Base-by-base conservation (phyloP, 2,888 invertebrate genomes). In the Hypercompe scribonia region DNA sequence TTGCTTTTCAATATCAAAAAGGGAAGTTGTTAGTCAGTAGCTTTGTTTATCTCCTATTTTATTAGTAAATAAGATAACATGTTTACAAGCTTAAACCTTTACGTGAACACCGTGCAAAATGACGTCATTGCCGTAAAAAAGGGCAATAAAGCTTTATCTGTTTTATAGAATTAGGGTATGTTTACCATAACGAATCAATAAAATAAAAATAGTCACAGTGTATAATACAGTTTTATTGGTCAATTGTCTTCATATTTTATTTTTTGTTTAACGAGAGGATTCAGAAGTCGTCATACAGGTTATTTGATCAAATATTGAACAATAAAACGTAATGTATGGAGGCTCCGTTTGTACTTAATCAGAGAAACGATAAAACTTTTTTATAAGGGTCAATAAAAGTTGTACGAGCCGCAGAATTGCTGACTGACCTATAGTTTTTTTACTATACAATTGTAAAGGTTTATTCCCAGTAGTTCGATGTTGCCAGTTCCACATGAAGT, bases 91-190 rank as follows among this genome's bases (percentile, higher is more conserved):
- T 61, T 61, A 31, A 31, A 61, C 61, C 61, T 61, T 18, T 31
- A 61, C 61, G 61, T 31, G 61, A 31, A 61, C 31, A 61, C 24
- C n/a, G 39, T 28, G n/a, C 64, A 65, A 36, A 65, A 24, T 65
- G 65, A 65, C 65, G 65, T 36, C 36, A 39, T 34, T 15, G 39
- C 39, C 13, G 39, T 65, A 65, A 65, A 65, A 58, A 65, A 36
- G 36, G n/a, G 39, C 28, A 65, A 65, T 65, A 65, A 65, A 65
- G 36, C 65, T 34, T 34, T 65, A 65, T 65, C 65, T 65, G 65
- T 65, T 65, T 65, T 18, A 65, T 65, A 28, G 65, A 65, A 65
- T 65, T 65, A 65, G 39, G 39, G 65, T 65, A 28, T 36, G 39
- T 24, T 65, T 39, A 65, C 39, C n/a, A 65, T 65, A 65, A n/a